A percentile compares a stretch with the other conserved stretches of the same genome.
These are phyloP conservation scores for Salvelinus sp. DNA, from an alignment of 2,113 vertebrate species.

Conservation along the genomic window DNA sequence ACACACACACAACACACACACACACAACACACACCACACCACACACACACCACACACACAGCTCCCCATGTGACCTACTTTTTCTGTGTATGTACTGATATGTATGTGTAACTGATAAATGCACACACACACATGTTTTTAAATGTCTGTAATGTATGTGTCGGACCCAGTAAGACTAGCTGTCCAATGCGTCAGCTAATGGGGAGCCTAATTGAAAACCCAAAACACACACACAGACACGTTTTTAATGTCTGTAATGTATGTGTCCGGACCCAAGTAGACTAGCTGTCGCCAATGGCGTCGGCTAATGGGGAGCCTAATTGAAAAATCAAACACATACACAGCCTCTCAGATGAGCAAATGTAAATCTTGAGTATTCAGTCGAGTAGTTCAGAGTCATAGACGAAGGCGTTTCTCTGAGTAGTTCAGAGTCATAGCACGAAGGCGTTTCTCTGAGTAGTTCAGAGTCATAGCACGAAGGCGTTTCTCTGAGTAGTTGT, in stretches of 20 bases:
- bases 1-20: neutral
- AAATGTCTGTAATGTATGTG: too few species aligned
- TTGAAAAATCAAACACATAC: neutral
- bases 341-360: neutral
- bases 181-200: too few species aligned
- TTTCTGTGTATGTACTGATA: too few species aligned
- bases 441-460: neutral
- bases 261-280: too few species aligned
- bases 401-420: too few species aligned
- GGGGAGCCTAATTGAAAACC: too few species aligned
- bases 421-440: too few species aligned
- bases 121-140: neutral
- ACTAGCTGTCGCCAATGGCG: too few species aligned
- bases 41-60: neutral
- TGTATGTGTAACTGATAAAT: neutral
- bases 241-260: too few species aligned
- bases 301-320: too few species aligned
- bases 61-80: too few species aligned
- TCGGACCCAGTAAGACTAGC: too few species aligned
- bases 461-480: neutral
- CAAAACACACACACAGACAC: neutral
- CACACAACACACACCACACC: neutral
- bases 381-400: neutral
- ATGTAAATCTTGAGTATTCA: slow-evolving; percentile 3
- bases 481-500: neutral